These are phyloP conservation scores for Metallyticus violacea DNA, from an alignment of 2,888 invertebrate species.

Conservation along the genomic window DNA sequence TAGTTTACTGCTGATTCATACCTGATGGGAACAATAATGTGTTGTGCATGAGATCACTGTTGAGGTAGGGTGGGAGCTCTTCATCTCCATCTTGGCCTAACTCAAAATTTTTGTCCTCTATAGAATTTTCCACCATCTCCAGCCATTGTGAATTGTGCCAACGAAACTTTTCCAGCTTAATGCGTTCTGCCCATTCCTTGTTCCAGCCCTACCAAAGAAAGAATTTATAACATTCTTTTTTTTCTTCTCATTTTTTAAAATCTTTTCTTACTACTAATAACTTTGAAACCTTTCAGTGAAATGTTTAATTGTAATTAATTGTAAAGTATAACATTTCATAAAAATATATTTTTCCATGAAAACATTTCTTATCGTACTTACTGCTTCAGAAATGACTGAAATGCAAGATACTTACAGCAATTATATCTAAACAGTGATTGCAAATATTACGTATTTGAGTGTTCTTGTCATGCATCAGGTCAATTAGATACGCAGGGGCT, in stretches of 20 bases:
- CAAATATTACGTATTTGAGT: conserved; percentile 90
- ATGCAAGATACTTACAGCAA: conserved; percentile 63
- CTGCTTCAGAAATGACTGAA: not conserved
- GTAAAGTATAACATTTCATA: no score
- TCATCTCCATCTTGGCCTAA: conserved; percentile 57
- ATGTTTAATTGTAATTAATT: no score
- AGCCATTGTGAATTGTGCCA: conserved; percentile 98
- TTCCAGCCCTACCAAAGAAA: conserved; percentile 60
- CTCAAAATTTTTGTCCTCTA: conserved; percentile 49
- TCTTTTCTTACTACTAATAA: no score
- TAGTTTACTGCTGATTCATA: conserved; percentile 29
- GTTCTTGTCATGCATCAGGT: conserved; percentile 97
- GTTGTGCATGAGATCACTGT: conserved; percentile 62
- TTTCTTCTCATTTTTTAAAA: no score
- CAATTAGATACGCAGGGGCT: conserved; percentile 93
- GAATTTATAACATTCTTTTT: not conserved
- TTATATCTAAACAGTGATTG: conserved; percentile 91
- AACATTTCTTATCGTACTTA: no score
- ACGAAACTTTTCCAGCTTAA: conserved; percentile 93
- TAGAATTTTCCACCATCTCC: conserved; percentile 85
- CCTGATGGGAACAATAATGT: conserved; percentile 54
- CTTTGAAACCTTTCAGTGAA: no score
- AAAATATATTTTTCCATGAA: no score
- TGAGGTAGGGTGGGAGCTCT: conserved; percentile 71
- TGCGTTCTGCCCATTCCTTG: conserved; percentile 88